Conservation (phyloP, 2,113 vertebrate species). For the Pelobates fuscus region DNA sequence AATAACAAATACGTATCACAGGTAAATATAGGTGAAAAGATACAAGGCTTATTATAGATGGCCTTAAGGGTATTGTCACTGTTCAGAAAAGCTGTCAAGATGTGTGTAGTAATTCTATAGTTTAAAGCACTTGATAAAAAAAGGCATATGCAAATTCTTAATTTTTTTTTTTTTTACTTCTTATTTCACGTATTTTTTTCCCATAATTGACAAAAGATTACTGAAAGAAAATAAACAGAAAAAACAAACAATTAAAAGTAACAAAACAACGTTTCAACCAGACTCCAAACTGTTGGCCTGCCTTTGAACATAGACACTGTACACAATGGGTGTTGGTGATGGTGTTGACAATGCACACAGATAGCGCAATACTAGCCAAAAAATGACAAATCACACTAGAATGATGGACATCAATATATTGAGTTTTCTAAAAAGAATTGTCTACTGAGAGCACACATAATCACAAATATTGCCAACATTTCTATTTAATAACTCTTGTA, state of each 20-base stretch:
- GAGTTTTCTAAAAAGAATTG: too few relatives aligned
- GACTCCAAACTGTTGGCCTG: conserved; percentile 78
- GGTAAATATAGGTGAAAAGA: conserved; percentile 89
- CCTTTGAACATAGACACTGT: conserved; percentile 59
- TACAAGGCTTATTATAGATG: conserved; percentile 87
- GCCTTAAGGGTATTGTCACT: conserved; percentile 86
- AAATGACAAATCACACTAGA: too few relatives aligned
- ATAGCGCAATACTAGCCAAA: too few relatives aligned
- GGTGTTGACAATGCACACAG: too few relatives aligned
- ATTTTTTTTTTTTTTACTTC: conserved; percentile 60
- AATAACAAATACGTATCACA: conserved; percentile 89
- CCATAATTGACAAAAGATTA: conserved; percentile 69
- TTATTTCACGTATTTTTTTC: conserved; percentile 73
- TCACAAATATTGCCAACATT: too few relatives aligned
- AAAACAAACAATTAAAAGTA: conserved; percentile 75
- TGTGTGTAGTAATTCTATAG: conserved; percentile 86
- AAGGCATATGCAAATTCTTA: conserved; percentile 79
- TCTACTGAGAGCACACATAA: too few relatives aligned
- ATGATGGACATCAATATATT: too few relatives aligned
- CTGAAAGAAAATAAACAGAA: conserved; percentile 55
- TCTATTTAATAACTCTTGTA: too few relatives aligned
- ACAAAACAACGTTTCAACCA: conserved; percentile 72
- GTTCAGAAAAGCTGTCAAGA: conserved; percentile 80
- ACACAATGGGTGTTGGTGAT: background rate
- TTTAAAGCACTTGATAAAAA: conserved; percentile 86